Evolutionary conservation across 2,113 vertebrate genomes (phyloP).

Genomic region (Amphiprion ocellaris): DNA sequence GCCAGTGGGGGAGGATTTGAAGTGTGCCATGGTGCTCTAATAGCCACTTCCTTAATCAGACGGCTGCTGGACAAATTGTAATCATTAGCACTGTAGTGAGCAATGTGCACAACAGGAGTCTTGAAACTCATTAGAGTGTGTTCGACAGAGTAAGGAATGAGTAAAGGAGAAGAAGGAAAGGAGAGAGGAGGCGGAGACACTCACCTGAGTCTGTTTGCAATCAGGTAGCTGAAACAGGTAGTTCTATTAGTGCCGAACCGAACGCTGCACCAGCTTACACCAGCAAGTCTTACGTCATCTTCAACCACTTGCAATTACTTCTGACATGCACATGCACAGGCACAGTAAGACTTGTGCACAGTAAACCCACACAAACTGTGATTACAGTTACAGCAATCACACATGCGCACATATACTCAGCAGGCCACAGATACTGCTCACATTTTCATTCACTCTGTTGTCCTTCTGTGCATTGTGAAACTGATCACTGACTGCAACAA

Average conservation of each 20-base stretch:
- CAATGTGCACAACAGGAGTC: conserved; percentile 54
- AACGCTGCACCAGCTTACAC: conserved; percentile 25
- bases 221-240: conserved; percentile 57
- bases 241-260: conserved; percentile 51
- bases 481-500: conserved; percentile 16
- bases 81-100: conserved; percentile 73
- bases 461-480: conserved; percentile 48
- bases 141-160: conserved; percentile 24
- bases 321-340: conserved; percentile 5
- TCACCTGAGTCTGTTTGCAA: conserved; percentile 77
- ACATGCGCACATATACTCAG: conserved; percentile 36
- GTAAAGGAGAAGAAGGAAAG: neutral
- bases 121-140: conserved; percentile 62
- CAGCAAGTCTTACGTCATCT: conserved; percentile 46
- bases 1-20: conserved; percentile 56
- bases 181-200: conserved; percentile 28
- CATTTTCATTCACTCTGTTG: conserved; percentile 50
- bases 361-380: conserved; percentile 49
- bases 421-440: conserved; percentile 28
- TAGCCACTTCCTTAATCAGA: conserved; percentile 70
- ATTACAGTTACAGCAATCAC: conserved; percentile 51
- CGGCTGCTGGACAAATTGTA: conserved; percentile 71
- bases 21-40: conserved; percentile 56
- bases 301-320: conserved; percentile 28
- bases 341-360: conserved; percentile 9